Base-by-base conservation (phyloP, 2,797 vertebrate species). In the Gymnopithys bicolor region DNA sequence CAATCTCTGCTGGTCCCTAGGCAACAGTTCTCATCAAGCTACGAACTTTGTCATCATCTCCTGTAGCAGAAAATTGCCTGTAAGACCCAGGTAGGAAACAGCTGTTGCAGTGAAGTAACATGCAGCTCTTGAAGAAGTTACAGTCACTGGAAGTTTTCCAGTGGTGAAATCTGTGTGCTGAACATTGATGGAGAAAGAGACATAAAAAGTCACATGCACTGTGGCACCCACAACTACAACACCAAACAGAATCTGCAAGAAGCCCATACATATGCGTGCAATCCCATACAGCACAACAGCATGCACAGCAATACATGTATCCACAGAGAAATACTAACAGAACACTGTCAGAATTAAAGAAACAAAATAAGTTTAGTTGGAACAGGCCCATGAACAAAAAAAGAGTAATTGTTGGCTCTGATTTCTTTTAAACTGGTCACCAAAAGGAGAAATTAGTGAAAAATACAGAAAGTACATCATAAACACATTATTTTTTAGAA, bases 131-230 rank as follows among this genome's bases (percentile, higher is more conserved):
- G 76, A 55, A 28, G 23, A 95, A 85, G 84, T 92, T 87, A 82
- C 68, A 97, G 97, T 96, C 80, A 95, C 96, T 97, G 95, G 85
- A 97, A 49, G 97, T 95, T 93, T 95, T 97, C 97, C 97, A 97
- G 6, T 93, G 97, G 96, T 87, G 96, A 75, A 66, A 90, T 88
- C 83, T 96, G 83, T 90, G 43, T 52, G 70, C 48, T 49, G 82
- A 95, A 84, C 56, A 96, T 95, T 97, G 97, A 92, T 87, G 93
- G 52, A 58, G 94, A 97, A 91, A 89, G 80, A 95, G 78, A 75
- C 95, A 92, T 94, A 71, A 96, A 67, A 63, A 33, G 62, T 77
- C 71, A 82, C 94, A 89, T 45, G 79, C 87, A 69, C 77, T 7
- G 56, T 30, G 33, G 73, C 30, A 30, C 62, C 69, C 60, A 39